These are phyloP conservation scores for Pinctada fucata DNA, from an alignment of 2,888 invertebrate genomes.

Conservation along the genomic window DNA sequence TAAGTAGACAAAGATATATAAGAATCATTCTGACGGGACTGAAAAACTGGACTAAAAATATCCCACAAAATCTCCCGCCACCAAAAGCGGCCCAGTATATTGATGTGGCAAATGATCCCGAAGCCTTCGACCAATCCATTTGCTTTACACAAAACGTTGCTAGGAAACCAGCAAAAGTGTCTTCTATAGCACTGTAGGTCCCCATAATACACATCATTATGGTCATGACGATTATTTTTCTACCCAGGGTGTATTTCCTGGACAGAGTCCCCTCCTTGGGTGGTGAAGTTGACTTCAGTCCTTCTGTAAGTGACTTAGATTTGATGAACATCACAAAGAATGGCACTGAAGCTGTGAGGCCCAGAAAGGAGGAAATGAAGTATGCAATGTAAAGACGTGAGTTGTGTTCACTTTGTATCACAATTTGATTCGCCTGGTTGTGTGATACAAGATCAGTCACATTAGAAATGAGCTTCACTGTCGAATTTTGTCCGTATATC, in stretches of 20 bases:
- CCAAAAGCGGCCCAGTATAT: constrained; percentile 77
- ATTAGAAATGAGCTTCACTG: not conserved
- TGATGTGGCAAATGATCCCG: constrained; percentile 72
- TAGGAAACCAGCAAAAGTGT: constrained; percentile 75
- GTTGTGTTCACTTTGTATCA: not conserved
- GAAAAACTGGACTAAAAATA: constrained; percentile 73
- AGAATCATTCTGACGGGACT: constrained; percentile 73
- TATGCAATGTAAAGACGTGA: constrained; percentile 41
- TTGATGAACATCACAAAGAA: constrained; percentile 51
- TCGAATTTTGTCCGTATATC: not conserved
- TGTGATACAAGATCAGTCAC: not conserved
- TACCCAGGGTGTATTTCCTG: constrained; percentile 40
- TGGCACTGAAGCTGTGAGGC: constrained; percentile 44
- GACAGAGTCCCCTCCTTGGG: constrained; percentile 37
- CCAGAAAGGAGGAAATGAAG: constrained; percentile 45
- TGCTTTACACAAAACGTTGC: constrained; percentile 73
- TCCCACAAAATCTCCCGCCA: constrained; percentile 71
- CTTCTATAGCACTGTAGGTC: constrained; percentile 71
- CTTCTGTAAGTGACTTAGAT: constrained; percentile 4
- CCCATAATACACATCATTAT: constrained; percentile 48
- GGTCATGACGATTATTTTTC: constrained; percentile 41
- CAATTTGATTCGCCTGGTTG: not conserved
- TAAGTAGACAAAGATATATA: constrained; percentile 56
- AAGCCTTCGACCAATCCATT: constrained; percentile 67
- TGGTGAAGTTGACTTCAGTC: not conserved